phyloP scores from a whole-genome alignment of 2,113 vertebrate genomes.

The Etheostoma cragini region DNA sequence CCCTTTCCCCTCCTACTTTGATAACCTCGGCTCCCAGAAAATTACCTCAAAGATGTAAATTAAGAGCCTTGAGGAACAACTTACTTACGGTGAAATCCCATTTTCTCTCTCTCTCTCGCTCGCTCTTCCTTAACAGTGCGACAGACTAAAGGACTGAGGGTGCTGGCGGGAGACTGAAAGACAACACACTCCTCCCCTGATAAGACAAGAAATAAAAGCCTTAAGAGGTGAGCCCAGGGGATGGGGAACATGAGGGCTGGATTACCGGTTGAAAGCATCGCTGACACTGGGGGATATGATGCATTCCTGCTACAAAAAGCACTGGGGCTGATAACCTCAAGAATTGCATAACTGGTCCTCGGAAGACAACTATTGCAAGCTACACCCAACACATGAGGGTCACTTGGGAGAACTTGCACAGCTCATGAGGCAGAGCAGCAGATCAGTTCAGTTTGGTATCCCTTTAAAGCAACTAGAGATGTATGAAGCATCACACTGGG shows the following conservation, averaged over 20 bases:
- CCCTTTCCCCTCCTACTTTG: neutral
- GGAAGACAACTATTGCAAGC: constrained; percentile 40
- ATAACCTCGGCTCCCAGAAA: constrained; percentile 9
- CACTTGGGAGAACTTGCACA: constrained; percentile 19
- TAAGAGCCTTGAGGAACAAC: neutral
- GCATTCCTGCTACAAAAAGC: constrained; percentile 47
- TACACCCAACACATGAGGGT: constrained; percentile 34
- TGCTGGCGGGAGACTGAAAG: constrained; percentile 30
- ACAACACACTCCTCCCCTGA: constrained; percentile 29
- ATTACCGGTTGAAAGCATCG: constrained; percentile 51
- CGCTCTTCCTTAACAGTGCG: neutral
- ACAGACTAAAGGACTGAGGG: constrained; percentile 2
- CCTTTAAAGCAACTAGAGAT: constrained; percentile 2
- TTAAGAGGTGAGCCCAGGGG: constrained; percentile 20
- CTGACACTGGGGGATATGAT: constrained; percentile 40
- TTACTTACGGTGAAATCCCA: neutral
- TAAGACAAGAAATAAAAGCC: constrained; percentile 41
- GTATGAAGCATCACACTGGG: neutral
- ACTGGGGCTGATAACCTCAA: constrained; percentile 33
- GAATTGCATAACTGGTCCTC: constrained; percentile 63
- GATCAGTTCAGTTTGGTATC: neutral
- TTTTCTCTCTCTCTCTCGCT: neutral
- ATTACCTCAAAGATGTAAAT: neutral
- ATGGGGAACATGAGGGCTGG: constrained; percentile 1
- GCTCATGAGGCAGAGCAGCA: constrained; percentile 8